Evolutionary conservation across 2,888 invertebrate species (phyloP).

Genomic region (Epistrophella euchroma): DNA sequence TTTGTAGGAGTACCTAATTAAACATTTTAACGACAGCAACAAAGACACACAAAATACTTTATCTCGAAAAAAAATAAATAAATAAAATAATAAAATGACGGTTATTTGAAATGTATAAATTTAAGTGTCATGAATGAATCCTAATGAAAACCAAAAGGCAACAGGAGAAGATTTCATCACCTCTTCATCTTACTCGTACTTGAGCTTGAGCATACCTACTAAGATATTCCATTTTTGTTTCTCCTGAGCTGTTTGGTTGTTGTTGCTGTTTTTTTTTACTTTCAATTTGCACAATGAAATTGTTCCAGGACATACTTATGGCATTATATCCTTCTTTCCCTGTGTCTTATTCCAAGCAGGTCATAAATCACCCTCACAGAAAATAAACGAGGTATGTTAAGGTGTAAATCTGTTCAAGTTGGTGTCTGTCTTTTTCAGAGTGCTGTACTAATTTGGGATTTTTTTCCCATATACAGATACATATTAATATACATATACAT

Average conservation of each 20-base stretch:
- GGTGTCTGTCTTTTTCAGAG: constrained; percentile 75
- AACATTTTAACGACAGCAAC: constrained; percentile 13
- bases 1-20: background rate
- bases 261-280: constrained; percentile 52
- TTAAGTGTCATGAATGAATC: constrained; percentile 73
- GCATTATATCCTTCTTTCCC: constrained; percentile 70
- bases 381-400: constrained; percentile 76
- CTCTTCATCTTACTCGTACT: constrained; percentile 5
- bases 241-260: background rate
- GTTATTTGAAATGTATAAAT: constrained; percentile 68
- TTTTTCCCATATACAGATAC: constrained; percentile 16
- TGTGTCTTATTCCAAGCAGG: constrained; percentile 60
- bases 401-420: constrained; percentile 76
- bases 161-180: constrained; percentile 70
- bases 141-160: constrained; percentile 71
- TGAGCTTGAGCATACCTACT: constrained; percentile 40
- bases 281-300: constrained; percentile 76
- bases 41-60: background rate
- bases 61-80: background rate
- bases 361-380: constrained; percentile 75
- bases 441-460: constrained; percentile 74
- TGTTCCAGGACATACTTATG: constrained; percentile 75
- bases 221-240: constrained; percentile 37
- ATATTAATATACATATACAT: background rate
- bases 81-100: constrained; percentile 37